Percentiles rank a stretch among this genome's conserved stretches.
Conservation (phyloP, 2,888 invertebrate species). For the Papilio gigon region DNA sequence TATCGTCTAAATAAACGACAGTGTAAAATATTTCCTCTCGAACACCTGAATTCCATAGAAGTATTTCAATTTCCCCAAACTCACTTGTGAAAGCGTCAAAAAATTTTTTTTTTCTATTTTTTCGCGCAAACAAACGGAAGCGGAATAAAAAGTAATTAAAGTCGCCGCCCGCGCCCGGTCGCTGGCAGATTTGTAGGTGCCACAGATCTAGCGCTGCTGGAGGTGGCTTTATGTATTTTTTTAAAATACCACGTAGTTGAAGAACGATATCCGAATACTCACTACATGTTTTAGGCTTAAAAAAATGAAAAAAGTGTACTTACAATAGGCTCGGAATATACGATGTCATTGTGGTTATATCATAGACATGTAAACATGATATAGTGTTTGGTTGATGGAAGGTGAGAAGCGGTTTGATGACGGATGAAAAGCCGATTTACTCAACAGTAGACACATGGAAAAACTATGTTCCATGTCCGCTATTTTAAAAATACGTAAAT, state of each 20-base stretch:
- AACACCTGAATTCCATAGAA: constrained; percentile 27
- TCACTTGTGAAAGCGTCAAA: constrained; percentile 48
- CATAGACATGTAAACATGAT: too few relatives aligned
- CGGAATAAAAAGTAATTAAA: constrained; percentile 72
- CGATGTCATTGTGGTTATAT: too few relatives aligned
- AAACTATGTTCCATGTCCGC: too few relatives aligned
- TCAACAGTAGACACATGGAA: too few relatives aligned
- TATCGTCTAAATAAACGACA: not conserved
- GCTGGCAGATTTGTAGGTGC: constrained; percentile 55
- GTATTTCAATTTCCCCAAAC: constrained; percentile 43
- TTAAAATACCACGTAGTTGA: not conserved
- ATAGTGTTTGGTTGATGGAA: too few relatives aligned
- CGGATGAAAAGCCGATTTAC: too few relatives aligned
- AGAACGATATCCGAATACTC: too few relatives aligned
- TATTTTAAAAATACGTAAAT: not conserved
- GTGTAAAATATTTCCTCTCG: not conserved
- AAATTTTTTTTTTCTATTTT: constrained; percentile 52
- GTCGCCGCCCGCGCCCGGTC: constrained; percentile 50
- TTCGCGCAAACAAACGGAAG: constrained; percentile 45
- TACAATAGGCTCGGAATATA: too few relatives aligned
- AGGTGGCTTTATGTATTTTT: constrained; percentile 46
- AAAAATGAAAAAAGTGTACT: too few relatives aligned
- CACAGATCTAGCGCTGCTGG: constrained; percentile 35
- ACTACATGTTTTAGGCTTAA: too few relatives aligned
- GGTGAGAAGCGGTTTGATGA: too few relatives aligned